Evolutionary conservation across 2,888 invertebrate species (phyloP).

Genomic region (Ectemnius continuus): DNA sequence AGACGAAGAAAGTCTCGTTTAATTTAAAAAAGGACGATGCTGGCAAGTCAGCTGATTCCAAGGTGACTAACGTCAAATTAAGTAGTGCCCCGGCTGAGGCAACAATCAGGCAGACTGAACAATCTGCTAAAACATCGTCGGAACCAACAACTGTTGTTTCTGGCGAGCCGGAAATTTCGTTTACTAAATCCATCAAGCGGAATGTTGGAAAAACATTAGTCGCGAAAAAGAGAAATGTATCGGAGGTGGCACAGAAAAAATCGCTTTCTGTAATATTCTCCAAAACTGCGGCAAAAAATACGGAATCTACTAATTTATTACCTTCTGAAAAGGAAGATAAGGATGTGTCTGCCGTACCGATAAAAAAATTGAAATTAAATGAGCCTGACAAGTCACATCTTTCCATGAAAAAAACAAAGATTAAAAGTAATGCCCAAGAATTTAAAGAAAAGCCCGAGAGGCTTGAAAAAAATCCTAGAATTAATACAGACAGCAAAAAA

Average conservation of each 20-base stretch:
- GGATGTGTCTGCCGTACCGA: constrained; percentile 11
- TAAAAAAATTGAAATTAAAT: constrained; percentile 22
- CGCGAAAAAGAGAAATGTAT: constrained; percentile 54
- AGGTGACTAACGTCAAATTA: background rate
- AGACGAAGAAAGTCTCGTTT: constrained; percentile 13
- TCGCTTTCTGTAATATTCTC: constrained; percentile 68
- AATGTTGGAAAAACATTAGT: constrained; percentile 60
- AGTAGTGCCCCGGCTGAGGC: constrained; percentile 6
- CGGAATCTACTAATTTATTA: constrained; percentile 16
- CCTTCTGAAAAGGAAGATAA: constrained; percentile 8
- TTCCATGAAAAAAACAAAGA: background rate
- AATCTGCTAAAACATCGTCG: constrained; percentile 15
- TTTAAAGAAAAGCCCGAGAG: constrained; percentile 4
- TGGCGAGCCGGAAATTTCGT: constrained; percentile 52
- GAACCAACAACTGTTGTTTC: background rate
- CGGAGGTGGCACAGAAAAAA: constrained; percentile 51
- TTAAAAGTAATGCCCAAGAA: constrained; percentile 18
- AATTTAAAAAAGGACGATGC: too few relatives aligned
- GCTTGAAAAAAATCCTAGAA: background rate
- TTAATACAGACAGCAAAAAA: background rate
- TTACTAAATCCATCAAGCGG: constrained; percentile 56
- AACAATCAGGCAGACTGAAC: constrained; percentile 10
- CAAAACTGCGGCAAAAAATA: constrained; percentile 10
- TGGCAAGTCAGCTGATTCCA: background rate
- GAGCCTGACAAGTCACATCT: constrained; percentile 9